Evolutionary conservation across 1,140 invertebrate species (phyloP), one percentile per base, ranked within the genome.

Genomic region (Cepaea nemoralis): DNA sequence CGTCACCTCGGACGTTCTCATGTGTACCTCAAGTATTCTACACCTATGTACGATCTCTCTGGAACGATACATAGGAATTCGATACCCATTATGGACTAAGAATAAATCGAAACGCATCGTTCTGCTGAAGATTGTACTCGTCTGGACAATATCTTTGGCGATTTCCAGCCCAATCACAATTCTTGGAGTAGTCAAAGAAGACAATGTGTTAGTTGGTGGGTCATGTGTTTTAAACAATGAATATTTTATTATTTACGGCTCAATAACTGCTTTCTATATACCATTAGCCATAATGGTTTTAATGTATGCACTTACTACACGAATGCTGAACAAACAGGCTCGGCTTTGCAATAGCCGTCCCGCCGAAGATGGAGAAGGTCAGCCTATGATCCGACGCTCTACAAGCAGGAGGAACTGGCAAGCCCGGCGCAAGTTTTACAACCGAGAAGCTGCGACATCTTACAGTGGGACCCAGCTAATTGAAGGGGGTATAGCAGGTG

Each of bases 201-300:
- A 81, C 24, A 93, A 93, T 86, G 90, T 93, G 79, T 83, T 89
- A 40, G 85, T 85, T 31, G 85, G 87, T 45, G 82, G 82, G 5
- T 80, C 96, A 94, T 97, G 97, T 91, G 95, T 95, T 3, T 77
- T 91, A 31, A 85, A 76, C 42, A 91, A 91, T 82, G 78, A 86
- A 37, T 80, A 87, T 6, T 98, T 97, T 92, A 97, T 97, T 90
- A 94, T 97, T 76, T 96, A 98, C 86, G 97, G 97, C 33, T 98
- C 97, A 55, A 95, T 98, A 86, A 88, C 97, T 84, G 97, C 96
- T 84, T 99, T 99, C 91, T 98, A 98, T 92, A 97, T 99, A 83
- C 98, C 98, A 1, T 93, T 99, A 45, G 93, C 95, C 24, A 97
- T 99, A 75, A 99, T 99, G 97, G 92, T 98, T 85, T 92, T 97